Conservation (phyloP, 2,888 invertebrate genomes). For the Dryocosmus kuriphilus region DNA sequence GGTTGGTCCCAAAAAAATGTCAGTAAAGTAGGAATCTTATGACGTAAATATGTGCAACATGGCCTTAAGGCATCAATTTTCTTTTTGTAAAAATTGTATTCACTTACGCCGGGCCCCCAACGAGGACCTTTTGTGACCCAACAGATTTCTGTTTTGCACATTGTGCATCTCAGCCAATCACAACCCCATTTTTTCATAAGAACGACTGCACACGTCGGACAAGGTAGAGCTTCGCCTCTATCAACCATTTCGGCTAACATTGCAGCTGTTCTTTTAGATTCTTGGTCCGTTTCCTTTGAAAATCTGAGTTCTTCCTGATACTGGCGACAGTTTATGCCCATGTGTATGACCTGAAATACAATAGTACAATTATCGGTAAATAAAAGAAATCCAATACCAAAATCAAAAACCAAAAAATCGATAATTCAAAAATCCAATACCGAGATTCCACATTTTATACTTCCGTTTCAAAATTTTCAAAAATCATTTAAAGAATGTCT, state of each 20-base stretch:
- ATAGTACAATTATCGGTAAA: not conserved
- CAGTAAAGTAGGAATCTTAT: too few species aligned
- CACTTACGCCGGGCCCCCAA: slow-evolving; percentile 82
- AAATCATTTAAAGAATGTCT: too few species aligned
- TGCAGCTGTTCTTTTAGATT: slow-evolving; percentile 85
- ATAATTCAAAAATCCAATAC: too few species aligned
- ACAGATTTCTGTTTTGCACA: slow-evolving; percentile 96
- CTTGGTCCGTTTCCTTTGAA: slow-evolving; percentile 83
- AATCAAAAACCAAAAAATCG: too few species aligned
- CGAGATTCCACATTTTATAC: too few species aligned
- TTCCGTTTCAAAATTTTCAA: too few species aligned
- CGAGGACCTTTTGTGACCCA: slow-evolving; percentile 92
- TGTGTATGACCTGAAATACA: slow-evolving; percentile 84
- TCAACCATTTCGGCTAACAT: slow-evolving; percentile 90
- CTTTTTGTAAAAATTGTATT: slow-evolving; percentile 7
- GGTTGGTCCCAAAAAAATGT: too few species aligned
- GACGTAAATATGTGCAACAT: too few species aligned
- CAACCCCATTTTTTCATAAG: slow-evolving; percentile 96
- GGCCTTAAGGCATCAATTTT: too few species aligned
- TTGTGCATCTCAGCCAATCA: slow-evolving; percentile 94
- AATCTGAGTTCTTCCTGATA: slow-evolving; percentile 84
- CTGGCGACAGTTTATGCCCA: slow-evolving; percentile 88
- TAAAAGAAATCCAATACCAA: too few species aligned
- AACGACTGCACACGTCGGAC: slow-evolving; percentile 91
- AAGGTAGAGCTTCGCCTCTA: slow-evolving; percentile 91